These are phyloP conservation scores for Mythimna albipuncta DNA, from an alignment of 2,888 invertebrate genomes.

Conservation along the genomic window DNA sequence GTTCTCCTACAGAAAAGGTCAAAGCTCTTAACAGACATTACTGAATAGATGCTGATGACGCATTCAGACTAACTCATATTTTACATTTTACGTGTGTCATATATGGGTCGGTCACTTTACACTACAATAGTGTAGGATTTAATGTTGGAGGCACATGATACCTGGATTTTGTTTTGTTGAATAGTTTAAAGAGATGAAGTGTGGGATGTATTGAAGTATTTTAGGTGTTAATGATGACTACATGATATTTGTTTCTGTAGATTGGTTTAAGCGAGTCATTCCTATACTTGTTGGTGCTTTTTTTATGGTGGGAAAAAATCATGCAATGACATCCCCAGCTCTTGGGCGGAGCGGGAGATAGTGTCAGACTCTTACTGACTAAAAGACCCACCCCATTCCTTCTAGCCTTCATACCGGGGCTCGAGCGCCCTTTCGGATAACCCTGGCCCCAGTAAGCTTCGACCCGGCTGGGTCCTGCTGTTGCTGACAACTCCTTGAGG, in stretches of 20 bases:
- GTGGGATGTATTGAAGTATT: neutral
- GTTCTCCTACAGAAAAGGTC: slow-evolving; percentile 30
- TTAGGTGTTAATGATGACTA: neutral
- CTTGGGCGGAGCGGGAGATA: too few species aligned
- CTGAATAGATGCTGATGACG: slow-evolving; percentile 50
- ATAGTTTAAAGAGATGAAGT: neutral
- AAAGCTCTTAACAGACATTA: slow-evolving; percentile 47
- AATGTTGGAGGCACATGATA: neutral
- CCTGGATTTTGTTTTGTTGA: slow-evolving; percentile 21
- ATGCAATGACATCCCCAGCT: too few species aligned
- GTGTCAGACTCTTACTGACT: too few species aligned
- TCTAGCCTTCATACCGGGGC: too few species aligned
- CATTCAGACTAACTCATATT: slow-evolving; percentile 43
- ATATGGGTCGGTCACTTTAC: slow-evolving; percentile 38
- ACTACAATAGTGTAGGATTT: slow-evolving; percentile 32
- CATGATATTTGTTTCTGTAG: neutral
- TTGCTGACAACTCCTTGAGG: too few species aligned
- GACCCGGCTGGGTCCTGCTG: too few species aligned
- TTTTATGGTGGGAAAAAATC: too few species aligned
- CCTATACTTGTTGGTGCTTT: too few species aligned
- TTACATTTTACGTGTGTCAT: slow-evolving; percentile 39
- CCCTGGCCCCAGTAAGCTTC: too few species aligned
- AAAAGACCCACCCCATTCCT: too few species aligned
- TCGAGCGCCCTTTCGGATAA: too few species aligned
- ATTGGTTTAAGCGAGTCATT: neutral